Evolutionary conservation across 2,113 vertebrate species (phyloP).

Genomic region (human (Homo sapiens)): GRCh38 chr12:34047001-34047500

Average conservation of each 20-base stretch:
- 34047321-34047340: neutral
- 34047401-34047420: neutral
- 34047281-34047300: neutral
- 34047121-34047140: neutral
- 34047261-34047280: neutral
- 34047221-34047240: neutral
- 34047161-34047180: neutral
- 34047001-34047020: neutral
- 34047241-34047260: neutral
- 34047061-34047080: neutral
- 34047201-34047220: neutral
- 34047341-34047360: neutral
- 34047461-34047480: neutral
- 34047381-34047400: neutral
- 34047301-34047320: neutral
- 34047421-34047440: neutral
- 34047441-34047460: neutral
- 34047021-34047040: neutral
- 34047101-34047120: neutral
- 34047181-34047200: neutral
- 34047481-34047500: neutral
- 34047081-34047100: neutral
- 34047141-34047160: neutral
- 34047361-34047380: neutral
- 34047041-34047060: neutral